A percentile compares a stretch with the other conserved stretches of the same genome.
These are phyloP conservation scores for Tiliqua scincoides DNA, from an alignment of 2,113 vertebrate species.

Conservation along the genomic window DNA sequence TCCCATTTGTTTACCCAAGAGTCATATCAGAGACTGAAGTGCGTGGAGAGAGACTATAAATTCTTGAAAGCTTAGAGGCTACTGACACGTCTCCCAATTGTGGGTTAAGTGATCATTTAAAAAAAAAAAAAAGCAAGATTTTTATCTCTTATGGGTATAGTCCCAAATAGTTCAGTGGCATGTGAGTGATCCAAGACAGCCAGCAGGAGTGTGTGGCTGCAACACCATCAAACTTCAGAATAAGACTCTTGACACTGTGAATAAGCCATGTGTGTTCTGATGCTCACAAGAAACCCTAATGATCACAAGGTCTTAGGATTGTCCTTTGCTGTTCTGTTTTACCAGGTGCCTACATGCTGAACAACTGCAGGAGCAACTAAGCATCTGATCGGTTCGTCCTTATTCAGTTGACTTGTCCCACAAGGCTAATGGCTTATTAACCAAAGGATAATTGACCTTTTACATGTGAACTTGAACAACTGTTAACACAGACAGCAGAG, in stretches of 20 bases:
- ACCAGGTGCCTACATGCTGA: not conserved
- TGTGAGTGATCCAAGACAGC: not conserved
- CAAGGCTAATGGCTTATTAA: not conserved
- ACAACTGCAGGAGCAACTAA: not conserved
- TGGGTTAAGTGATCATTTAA: not conserved
- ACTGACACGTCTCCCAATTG: not conserved
- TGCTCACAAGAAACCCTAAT: no score
- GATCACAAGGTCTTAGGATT: not conserved
- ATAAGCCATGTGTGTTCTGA: not conserved
- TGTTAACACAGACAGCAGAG: slow-evolving; percentile 12
- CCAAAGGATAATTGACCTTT: not conserved
- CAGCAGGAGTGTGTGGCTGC: not conserved
- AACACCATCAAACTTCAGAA: not conserved
- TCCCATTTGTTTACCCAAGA: not conserved
- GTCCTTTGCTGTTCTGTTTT: not conserved
- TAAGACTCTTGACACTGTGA: not conserved
- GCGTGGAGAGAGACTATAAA: not conserved
- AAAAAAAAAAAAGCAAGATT: not conserved
- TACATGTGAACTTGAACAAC: not conserved
- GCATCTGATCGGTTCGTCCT: not conserved
- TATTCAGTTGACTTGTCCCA: not conserved
- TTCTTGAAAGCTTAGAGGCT: not conserved
- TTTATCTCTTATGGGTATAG: not conserved
- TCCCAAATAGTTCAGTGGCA: not conserved
- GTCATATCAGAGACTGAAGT: not conserved